Evolutionary conservation across 1,140 invertebrate genomes (phyloP).

Genomic region (Drosophila repletoides): DNA sequence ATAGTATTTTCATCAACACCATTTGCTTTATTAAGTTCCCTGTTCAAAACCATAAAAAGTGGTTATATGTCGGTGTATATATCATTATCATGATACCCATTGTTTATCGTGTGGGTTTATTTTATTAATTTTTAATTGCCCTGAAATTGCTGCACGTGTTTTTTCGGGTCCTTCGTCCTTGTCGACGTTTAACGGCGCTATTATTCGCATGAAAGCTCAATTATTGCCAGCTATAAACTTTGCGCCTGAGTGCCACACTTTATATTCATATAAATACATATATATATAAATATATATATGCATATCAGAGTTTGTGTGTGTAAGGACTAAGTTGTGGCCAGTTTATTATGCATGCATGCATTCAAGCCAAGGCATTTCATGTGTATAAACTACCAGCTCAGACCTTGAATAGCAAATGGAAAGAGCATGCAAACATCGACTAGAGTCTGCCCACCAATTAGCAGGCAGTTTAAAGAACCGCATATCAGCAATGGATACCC

Average conservation of each 20-base stretch:
- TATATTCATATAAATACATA: constrained; percentile 19
- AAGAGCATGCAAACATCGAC: background rate
- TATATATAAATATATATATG: constrained; percentile 7
- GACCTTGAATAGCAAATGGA: background rate
- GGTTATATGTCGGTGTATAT: background rate
- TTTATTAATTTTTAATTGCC: constrained; percentile 64
- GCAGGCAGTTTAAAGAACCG: constrained; percentile 7
- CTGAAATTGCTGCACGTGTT: constrained; percentile 39
- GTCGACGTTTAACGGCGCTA: constrained; percentile 22
- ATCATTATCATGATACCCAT: constrained; percentile 19
- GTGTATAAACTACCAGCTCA: constrained; percentile 8
- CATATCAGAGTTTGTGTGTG: background rate
- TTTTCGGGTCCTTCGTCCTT: constrained; percentile 6
- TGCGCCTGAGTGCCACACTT: constrained; percentile 16
- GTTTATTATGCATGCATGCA: background rate
- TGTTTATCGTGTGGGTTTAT: constrained; percentile 4
- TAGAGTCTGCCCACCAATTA: constrained; percentile 8
- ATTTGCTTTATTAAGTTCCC: constrained; percentile 31
- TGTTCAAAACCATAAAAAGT: constrained; percentile 21
- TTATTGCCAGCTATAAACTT: constrained; percentile 55
- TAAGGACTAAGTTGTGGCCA: constrained; percentile 14
- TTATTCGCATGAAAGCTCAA: constrained; percentile 54
- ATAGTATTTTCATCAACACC: background rate
- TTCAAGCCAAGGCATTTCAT: background rate
- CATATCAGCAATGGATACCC: background rate